Base-by-base conservation (phyloP, 2,888 invertebrate species). In the Chydorus sphaericus region DNA sequence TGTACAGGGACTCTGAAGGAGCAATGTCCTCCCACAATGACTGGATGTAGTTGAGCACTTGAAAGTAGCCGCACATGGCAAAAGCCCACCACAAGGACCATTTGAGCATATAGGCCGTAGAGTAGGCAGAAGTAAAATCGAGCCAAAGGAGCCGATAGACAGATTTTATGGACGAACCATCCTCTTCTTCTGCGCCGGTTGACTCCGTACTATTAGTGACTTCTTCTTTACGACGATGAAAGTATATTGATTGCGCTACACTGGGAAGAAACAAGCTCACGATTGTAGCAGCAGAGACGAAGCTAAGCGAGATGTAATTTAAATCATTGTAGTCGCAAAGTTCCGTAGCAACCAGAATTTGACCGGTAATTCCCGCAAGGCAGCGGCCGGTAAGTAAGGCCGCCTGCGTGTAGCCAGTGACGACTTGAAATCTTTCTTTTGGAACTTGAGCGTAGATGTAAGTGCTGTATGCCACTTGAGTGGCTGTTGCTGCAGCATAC, bases 361-460 rank as follows among this genome's bases (percentile, higher is more conserved):
- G 94, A 1, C 83, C 81, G 16, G 80, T 67, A 11, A 82, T 65
- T 4, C 85, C 85, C 0, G 86, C 84, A 10, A 85, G 66, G 66
- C 85, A 86, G 58, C 86, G 78, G 4, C 93, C 93, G 3, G 79
- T 69, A 31, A 92, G 74, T 57, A 84, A 80, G 0, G 91, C 87
- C 11, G 85, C 83, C 63, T 91, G 78, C 0, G 87, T 86, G 67
- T 84, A 86, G 0, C 90, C 85, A 0, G 93, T 87, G 2, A 91
- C 90, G 60, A 78, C 75, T 62, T 87, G 83, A 69, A 86, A 93
- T 64, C 81, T 81, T 20, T 66, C 67, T 53, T 78, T 75, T 58
- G 84, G 81, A 54, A 89, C 91, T 75, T 91, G 87, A 29, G 92
- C 87, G 70, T 92, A 94, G 61, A 93, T 88, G 65, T 94, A 94